These are phyloP conservation scores for Coluber constrictor DNA, from an alignment of 2,797 vertebrate genomes.

Conservation along the genomic window DNA sequence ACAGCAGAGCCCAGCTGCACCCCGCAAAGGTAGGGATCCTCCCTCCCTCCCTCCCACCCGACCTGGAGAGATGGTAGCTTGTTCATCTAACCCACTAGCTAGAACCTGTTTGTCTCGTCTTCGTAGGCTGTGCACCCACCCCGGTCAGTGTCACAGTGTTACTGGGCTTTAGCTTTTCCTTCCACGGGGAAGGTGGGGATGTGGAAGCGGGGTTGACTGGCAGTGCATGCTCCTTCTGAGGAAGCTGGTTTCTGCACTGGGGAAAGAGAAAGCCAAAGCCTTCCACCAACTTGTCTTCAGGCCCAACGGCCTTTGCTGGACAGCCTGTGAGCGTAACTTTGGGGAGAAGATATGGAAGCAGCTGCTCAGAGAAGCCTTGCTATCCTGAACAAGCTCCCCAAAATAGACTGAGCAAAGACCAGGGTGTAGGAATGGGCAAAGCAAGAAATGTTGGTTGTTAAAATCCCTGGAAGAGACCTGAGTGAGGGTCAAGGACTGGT, in stretches of 20 bases:
- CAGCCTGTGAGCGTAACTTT: no score
- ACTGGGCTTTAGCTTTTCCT: neutral
- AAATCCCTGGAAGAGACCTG: neutral
- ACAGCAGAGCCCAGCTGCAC: neutral
- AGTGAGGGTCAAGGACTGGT: neutral
- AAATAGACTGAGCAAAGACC: neutral
- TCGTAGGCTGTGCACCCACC: neutral
- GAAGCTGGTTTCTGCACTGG: neutral
- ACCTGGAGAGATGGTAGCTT: neutral
- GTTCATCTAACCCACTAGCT: constrained; percentile 10
- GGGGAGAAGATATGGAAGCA: neutral
- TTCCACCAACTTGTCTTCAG: neutral
- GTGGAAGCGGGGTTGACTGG: neutral
- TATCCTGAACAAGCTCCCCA: neutral
- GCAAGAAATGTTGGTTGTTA: neutral
- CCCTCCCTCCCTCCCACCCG: neutral
- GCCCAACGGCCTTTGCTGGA: neutral
- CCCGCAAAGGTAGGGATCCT: neutral
- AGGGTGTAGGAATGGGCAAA: no score
- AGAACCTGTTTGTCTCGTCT: constrained; percentile 27
- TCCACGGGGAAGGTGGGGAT: neutral
- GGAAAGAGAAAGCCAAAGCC: neutral
- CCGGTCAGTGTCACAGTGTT: neutral
- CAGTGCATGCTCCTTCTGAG: neutral
- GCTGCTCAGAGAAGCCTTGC: neutral